phyloP scores from a whole-genome alignment of 2,113 vertebrate genomes.

The Speoplatyrhinus poulsoni region DNA sequence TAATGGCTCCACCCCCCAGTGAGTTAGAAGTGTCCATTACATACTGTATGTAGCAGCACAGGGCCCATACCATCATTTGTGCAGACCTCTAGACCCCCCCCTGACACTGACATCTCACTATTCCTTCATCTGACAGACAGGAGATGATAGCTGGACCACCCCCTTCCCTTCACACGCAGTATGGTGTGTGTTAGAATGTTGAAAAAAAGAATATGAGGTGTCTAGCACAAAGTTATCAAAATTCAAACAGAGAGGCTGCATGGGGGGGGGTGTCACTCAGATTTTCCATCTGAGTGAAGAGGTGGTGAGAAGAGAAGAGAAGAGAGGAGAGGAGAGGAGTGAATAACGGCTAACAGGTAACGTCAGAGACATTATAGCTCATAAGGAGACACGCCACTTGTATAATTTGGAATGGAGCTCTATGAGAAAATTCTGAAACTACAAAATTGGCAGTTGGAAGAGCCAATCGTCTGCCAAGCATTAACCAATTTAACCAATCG shows the following conservation, averaged over 20 bases:
- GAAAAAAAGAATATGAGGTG: not conserved
- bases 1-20: not conserved
- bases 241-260: conserved; percentile 15
- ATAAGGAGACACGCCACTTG: no score
- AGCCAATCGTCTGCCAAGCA: no score
- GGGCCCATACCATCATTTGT: conserved; percentile 1
- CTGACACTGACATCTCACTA: conserved; percentile 2
- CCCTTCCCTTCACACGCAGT: not conserved
- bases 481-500: no score
- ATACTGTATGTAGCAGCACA: not conserved
- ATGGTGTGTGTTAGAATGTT: not conserved
- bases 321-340: conserved; percentile 19
- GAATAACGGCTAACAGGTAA: not conserved
- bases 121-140: not conserved
- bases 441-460: no score
- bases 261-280: conserved; percentile 10
- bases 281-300: conserved; percentile 61
- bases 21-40: conserved; percentile 1
- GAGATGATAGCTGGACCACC: not conserved
- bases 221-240: conserved; percentile 21
- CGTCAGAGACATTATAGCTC: not conserved
- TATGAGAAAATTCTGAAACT: no score
- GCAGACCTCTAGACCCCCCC: not conserved
- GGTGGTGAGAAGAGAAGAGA: conserved; percentile 45
- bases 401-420: no score